These are phyloP conservation scores for Dinoponera quadriceps DNA, from an alignment of 1,140 invertebrate genomes.

Conservation along the genomic window DNA sequence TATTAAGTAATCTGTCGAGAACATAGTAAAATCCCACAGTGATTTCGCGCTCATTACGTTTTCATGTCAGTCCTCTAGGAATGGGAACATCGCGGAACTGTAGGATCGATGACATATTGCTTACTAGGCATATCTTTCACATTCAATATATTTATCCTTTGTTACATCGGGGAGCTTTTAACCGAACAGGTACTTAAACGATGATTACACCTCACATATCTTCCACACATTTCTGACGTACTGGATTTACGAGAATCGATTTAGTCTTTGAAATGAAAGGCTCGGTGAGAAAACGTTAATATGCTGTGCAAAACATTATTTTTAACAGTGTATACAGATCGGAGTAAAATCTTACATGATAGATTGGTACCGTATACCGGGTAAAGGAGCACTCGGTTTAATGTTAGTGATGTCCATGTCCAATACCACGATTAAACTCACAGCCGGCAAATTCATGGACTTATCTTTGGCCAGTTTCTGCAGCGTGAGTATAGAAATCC, in stretches of 20 bases:
- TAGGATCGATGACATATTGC: conserved; percentile 69
- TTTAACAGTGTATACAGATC: conserved; percentile 67
- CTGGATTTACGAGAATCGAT: background rate
- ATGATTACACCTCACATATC: conserved; percentile 4
- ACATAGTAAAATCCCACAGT: background rate
- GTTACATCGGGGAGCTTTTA: conserved; percentile 76
- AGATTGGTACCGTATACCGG: conserved; percentile 72
- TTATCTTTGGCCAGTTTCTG: conserved; percentile 73
- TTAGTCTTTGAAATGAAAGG: too few species aligned
- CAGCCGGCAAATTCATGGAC: conserved; percentile 73
- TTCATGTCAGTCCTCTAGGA: conserved; percentile 70
- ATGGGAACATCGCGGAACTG: conserved; percentile 72
- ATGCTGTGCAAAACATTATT: background rate
- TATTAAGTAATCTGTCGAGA: background rate
- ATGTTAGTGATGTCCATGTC: conserved; percentile 71
- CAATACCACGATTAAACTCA: conserved; percentile 68
- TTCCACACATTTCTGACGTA: too few species aligned
- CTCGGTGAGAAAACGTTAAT: too few species aligned
- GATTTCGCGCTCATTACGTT: background rate
- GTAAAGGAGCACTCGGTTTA: conserved; percentile 61
- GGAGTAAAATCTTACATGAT: conserved; percentile 71
- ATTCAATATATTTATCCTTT: conserved; percentile 78
- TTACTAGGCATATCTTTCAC: conserved; percentile 72
- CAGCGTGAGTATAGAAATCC: conserved; percentile 64
- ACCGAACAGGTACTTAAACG: conserved; percentile 70